These are phyloP conservation scores for Eueides isabella DNA, from an alignment of 1,140 invertebrate genomes.

Conservation along the genomic window DNA sequence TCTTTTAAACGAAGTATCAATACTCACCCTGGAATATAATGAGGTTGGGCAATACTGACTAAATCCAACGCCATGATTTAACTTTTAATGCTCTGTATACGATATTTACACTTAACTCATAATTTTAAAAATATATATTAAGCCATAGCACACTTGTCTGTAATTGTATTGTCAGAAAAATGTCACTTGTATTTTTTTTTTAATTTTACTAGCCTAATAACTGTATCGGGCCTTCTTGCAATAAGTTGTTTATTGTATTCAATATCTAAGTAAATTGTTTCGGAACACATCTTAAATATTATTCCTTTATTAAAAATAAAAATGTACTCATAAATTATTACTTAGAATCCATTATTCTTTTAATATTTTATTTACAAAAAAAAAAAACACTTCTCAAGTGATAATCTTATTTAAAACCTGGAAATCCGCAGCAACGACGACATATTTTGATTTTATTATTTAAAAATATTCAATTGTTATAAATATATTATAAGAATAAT, in stretches of 20 bases:
- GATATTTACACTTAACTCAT: constrained; percentile 48
- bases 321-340: too few relatives aligned
- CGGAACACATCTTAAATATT: background rate
- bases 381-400: too few relatives aligned
- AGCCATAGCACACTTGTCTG: constrained; percentile 14
- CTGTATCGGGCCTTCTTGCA: background rate
- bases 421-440: too few relatives aligned
- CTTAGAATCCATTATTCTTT: too few relatives aligned
- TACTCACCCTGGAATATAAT: constrained; percentile 75
- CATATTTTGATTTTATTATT: too few relatives aligned
- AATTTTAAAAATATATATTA: constrained; percentile 48
- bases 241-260: too few relatives aligned
- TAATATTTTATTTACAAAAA: too few relatives aligned
- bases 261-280: too few relatives aligned
- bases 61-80: constrained; percentile 70
- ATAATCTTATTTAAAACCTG: too few relatives aligned
- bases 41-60: constrained; percentile 75
- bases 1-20: too few relatives aligned
- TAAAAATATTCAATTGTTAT: too few relatives aligned
- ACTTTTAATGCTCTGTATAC: constrained; percentile 13
- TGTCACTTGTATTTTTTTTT: background rate
- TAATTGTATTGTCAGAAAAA: background rate
- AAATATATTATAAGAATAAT: background rate
- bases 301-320: background rate
- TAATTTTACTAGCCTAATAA: background rate